Percentiles rank a stretch among this genome's conserved stretches.
These are phyloP conservation scores for Camponotus floridanus DNA, from an alignment of 1,140 invertebrate genomes.

Conservation along the genomic window DNA sequence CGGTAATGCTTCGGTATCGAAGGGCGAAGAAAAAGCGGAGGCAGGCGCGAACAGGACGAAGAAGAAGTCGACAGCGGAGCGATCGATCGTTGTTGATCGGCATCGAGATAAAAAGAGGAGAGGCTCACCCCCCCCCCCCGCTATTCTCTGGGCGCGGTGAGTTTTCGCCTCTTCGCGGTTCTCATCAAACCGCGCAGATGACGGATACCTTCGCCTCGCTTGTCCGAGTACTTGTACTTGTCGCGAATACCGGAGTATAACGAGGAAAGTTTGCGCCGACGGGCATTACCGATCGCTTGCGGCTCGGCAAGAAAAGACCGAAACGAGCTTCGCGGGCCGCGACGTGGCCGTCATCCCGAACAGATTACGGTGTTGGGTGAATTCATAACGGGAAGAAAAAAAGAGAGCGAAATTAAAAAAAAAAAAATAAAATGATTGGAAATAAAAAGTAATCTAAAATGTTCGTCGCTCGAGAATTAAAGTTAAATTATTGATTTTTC, in stretches of 20 bases:
- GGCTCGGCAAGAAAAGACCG: conserved; percentile 29
- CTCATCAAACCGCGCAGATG: conserved; percentile 53
- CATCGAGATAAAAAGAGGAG: conserved; percentile 12
- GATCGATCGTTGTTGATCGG: conserved; percentile 66
- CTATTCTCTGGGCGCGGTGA: conserved; percentile 28
- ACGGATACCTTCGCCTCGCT: conserved; percentile 23
- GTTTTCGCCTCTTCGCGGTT: conserved; percentile 40
- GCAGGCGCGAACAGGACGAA: conserved; percentile 36
- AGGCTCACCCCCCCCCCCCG: neutral
- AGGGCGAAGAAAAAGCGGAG: conserved; percentile 32
- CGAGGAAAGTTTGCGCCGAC: conserved; percentile 77
- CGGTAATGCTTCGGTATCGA: conserved; percentile 27
- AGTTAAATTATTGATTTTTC: neutral
- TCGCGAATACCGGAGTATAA: conserved; percentile 70
- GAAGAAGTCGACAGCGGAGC: conserved; percentile 19
- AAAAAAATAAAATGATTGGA: neutral
- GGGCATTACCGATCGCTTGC: conserved; percentile 58
- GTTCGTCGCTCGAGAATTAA: neutral
- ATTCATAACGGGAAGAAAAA: neutral
- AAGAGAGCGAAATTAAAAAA: neutral
- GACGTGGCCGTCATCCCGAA: conserved; percentile 17
- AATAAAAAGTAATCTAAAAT: neutral
- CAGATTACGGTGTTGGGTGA: conserved; percentile 26
- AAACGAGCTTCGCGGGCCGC: neutral
- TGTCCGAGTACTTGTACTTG: conserved; percentile 39